Percentiles rank a stretch among this genome's conserved stretches.
phyloP scores from a whole-genome alignment of 2,797 vertebrate species.

The Arrhamphus sclerolepis region DNA sequence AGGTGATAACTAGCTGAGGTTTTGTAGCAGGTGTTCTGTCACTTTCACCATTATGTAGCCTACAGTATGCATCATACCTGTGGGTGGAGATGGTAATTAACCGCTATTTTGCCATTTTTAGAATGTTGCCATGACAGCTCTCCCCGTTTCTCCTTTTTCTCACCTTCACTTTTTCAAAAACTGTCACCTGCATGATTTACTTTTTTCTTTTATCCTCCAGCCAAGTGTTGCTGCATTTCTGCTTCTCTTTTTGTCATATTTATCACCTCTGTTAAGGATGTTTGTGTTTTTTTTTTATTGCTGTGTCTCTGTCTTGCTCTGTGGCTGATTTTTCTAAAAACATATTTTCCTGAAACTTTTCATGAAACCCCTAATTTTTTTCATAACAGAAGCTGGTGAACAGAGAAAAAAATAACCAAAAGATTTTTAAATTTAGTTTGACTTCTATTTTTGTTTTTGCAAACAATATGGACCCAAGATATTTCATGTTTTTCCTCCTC shows the following conservation, averaged over 20 bases:
- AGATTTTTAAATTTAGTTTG: not conserved
- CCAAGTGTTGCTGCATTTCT: not conserved
- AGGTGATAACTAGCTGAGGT: slow-evolving; percentile 71
- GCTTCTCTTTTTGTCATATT: not conserved
- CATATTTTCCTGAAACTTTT: not conserved
- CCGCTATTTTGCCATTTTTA: slow-evolving; percentile 75
- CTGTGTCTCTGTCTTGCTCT: too few species aligned
- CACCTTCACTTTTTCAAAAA: slow-evolving; percentile 49
- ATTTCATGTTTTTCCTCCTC: too few species aligned
- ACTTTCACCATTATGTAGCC: slow-evolving; percentile 58
- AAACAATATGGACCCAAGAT: too few species aligned
- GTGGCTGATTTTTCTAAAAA: not conserved
- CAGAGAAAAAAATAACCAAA: not conserved
- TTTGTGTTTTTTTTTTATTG: not conserved
- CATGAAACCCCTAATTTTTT: not conserved
- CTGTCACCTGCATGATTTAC: slow-evolving; percentile 35
- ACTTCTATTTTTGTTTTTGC: not conserved
- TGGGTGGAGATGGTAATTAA: slow-evolving; percentile 79
- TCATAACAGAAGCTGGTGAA: not conserved
- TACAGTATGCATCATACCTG: slow-evolving; percentile 60
- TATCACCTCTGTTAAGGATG: not conserved
- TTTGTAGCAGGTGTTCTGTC: slow-evolving; percentile 73
- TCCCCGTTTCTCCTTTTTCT: slow-evolving; percentile 40
- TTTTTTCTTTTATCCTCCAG: slow-evolving; percentile 15
- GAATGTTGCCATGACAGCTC: slow-evolving; percentile 72